Base-by-base conservation (phyloP, 2,888 invertebrate species). In the Rhimphoctona megacephalus region DNA sequence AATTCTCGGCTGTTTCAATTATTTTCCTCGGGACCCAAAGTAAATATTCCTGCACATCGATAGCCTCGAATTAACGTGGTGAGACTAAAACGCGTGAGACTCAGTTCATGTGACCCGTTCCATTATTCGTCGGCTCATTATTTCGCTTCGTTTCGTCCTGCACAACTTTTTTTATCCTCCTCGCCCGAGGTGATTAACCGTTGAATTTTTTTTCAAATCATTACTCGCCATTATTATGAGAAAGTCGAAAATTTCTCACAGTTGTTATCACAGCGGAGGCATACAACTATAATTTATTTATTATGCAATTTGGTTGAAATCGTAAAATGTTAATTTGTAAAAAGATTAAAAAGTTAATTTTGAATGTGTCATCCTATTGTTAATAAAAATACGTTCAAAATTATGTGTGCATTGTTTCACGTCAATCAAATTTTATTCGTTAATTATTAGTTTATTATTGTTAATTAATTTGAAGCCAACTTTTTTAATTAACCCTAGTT, bases 111-210 rank as follows among this genome's bases (percentile, higher is more conserved):
- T 66, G 30, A 30, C 11, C 8, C 54, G 69, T 70, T 79, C 70
- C 74, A 74, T 85, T 79, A 79, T 76, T 76, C 78, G 52, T 33
- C 30, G 30, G 22, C 78, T 82, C 82, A 57, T 79, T 85, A 73
- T 78, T 66, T 81, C 69, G 61, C 61, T 61, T 74, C 49, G 43
- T 67, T 78, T 78, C 17, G 43, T 33, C 25, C 64, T 33, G 39
- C 46, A 81, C 30, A 67, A 54, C 14, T 33, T 17, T 22, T 78
- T 70, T 78, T 61, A 64, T 77, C 36, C 69, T 39, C 52, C 67
- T 67, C 54, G 30, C n/a, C 57, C 67, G 39, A 61, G 54, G 61
- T 54, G 52, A 77, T 78, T 81, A 54, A 79, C 64, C 74, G 54
- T 79, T 69, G 49, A 52, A 0, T 77, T 66, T 69, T 66, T 79